phyloP scores from a whole-genome alignment of 2,888 invertebrate genomes.

The Eilema depressum region DNA sequence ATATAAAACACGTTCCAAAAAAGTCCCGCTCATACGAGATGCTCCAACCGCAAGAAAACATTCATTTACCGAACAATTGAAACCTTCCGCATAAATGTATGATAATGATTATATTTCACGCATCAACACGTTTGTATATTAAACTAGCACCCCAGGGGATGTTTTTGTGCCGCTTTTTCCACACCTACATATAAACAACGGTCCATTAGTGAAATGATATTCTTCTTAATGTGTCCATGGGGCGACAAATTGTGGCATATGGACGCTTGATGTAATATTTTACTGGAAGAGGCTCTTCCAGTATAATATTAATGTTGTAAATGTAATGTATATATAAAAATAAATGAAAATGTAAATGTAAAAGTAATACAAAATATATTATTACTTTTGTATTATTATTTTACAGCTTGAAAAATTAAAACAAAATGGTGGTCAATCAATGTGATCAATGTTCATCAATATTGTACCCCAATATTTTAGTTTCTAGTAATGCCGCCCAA shows the following conservation, averaged over 20 bases:
- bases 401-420: too few relatives aligned
- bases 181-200: slow-evolving; percentile 62
- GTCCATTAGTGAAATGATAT: slow-evolving; percentile 83
- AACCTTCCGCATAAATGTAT: slow-evolving; percentile 29
- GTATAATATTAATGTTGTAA: too few relatives aligned
- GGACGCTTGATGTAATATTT: slow-evolving; percentile 37
- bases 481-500: too few relatives aligned
- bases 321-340: too few relatives aligned
- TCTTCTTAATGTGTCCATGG: slow-evolving; percentile 76
- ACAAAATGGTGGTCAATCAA: too few relatives aligned
- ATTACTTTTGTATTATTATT: too few relatives aligned
- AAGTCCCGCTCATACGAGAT: slow-evolving; percentile 3
- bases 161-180: slow-evolving; percentile 60
- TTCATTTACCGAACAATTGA: slow-evolving; percentile 18
- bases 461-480: too few relatives aligned
- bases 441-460: too few relatives aligned
- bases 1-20: neutral
- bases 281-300: slow-evolving; percentile 54
- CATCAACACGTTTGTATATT: slow-evolving; percentile 61
- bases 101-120: slow-evolving; percentile 50
- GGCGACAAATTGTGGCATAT: slow-evolving; percentile 67
- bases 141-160: slow-evolving; percentile 54
- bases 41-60: neutral
- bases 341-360: too few relatives aligned
- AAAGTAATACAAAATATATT: too few relatives aligned